Evolutionary conservation across 2,113 vertebrate species (phyloP), one percentile per base, ranked within the genome.

Genomic region (Phoxinus phoxinus): DNA sequence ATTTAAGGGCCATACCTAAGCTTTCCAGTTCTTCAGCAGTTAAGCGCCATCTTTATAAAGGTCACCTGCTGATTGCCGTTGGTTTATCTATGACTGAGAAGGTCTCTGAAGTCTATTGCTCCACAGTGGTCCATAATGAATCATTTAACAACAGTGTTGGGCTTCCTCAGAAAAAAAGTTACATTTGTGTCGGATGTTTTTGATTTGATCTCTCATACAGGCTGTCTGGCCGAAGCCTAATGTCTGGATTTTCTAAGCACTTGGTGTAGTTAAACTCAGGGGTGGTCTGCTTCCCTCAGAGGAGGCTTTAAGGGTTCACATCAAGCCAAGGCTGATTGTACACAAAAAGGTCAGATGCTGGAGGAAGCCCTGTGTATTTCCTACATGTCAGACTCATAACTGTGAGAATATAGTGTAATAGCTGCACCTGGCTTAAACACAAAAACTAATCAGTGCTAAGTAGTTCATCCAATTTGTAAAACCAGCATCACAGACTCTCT

Each of bases 251-350:
- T 41, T 83, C 81, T 27, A 41, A 72, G 81, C 30, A 32, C 63
- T 53, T 71, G 53, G 48, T 77, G 81, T 87, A 51, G 15, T 91
- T 88, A 92, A 85, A 74, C 90, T 89, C 88, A 4, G 67, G 81
- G 91, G 93, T 92, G 91, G 91, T 86, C 83, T 83, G 48, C 78
- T 61, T 84, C 32, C 46, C 53, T 58, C 61, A 81, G 73, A 75
- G 65, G 87, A 83, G 30, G 7, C 87, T 82, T 75, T 87, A 85
- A 81, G 83, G 41, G 53, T 75, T 83, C 6, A 44, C 78, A 85
- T 71, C 19, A 15, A 83, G 76, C 87, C 85, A 46, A 17, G 48
- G 84, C 87, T 89, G 84, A 86, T 82, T 85, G 85, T 85, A 46
- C 59, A 73, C 44, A 81, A 71, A 58, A 73, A 72, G 73, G 86